Evolutionary conservation across 2,888 invertebrate genomes (phyloP), one percentile per base, ranked within the genome.

Genomic region (Erpobdella octoculata): DNA sequence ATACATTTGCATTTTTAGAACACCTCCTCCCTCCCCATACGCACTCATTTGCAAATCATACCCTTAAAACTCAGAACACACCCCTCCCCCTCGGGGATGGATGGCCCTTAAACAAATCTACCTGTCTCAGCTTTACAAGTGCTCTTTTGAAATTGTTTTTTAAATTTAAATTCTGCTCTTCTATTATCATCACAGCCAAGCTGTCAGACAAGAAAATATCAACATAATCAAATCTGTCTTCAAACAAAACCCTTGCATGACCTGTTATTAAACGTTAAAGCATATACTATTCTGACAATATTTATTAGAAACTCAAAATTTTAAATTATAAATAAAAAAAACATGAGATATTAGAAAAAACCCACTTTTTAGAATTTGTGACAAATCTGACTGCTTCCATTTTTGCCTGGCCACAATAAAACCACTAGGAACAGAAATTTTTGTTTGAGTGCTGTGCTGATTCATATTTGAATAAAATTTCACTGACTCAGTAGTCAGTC

Each of bases 81-180:
- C n/a, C n/a, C n/a, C n/a, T n/a, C n/a, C n/a, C n/a, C n/a, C n/a
- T n/a, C n/a, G n/a, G n/a, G n/a, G n/a, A n/a, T n/a, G n/a, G n/a
- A n/a, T n/a, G n/a, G n/a, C n/a, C n/a, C n/a, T n/a, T n/a, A n/a
- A n/a, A 25, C 4, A 33, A 12, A 62, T 9, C 31, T 8, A 62
- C 62, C 33, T 35, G 62, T 62, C 62, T 31, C n/a, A 62, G 35
- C 33, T 62, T 62, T 28, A 62, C 62, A 62, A 62, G 62, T 12
- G 31, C 3, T 62, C 62, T 62, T 62, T 62, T 62, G 33, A 62
- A 33, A 62, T 62, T 18, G 18, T 9, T n/a, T 33, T 62, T 35
- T 33, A 6, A 28, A 62, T 2, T 62, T 33, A 62, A 33, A 62
- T 62, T 35, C n/a, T n/a, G 28, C n/a, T 62, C 62, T 33, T 62